Evolutionary conservation across 1,140 invertebrate species (phyloP).

Genomic region (Ooceraea biroi): DNA sequence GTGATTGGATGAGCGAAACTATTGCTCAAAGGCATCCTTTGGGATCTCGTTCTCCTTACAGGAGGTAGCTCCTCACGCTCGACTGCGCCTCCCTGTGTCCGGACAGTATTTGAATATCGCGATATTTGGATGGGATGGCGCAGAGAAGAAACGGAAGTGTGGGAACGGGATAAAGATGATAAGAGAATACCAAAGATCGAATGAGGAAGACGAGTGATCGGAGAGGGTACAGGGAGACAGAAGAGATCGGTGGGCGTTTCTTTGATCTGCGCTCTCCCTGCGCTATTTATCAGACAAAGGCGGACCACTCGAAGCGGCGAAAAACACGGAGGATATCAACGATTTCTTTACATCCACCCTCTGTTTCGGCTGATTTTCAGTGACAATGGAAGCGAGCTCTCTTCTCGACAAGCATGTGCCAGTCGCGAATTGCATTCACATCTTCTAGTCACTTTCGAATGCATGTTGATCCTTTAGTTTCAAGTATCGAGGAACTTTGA

Average conservation of each 20-base stretch:
- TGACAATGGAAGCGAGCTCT: slow-evolving; percentile 15
- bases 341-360: slow-evolving; percentile 14
- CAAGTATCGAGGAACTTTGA: not conserved
- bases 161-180: slow-evolving; percentile 23
- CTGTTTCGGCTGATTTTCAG: slow-evolving; percentile 48
- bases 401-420: slow-evolving; percentile 6
- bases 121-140: slow-evolving; percentile 48
- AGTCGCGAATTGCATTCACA: slow-evolving; percentile 5
- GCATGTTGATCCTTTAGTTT: not conserved
- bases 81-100: slow-evolving; percentile 39
- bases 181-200: slow-evolving; percentile 45
- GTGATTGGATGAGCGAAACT: slow-evolving; percentile 64
- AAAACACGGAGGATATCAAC: slow-evolving; percentile 55
- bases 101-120: slow-evolving; percentile 61
- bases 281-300: slow-evolving; percentile 40
- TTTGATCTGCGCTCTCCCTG: slow-evolving; percentile 51
- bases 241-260: slow-evolving; percentile 5
- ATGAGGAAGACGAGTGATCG: slow-evolving; percentile 31
- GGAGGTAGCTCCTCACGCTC: slow-evolving; percentile 19
- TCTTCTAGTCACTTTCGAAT: slow-evolving; percentile 20
- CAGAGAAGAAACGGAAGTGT: not conserved
- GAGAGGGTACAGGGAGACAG: not conserved
- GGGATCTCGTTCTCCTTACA: slow-evolving; percentile 34
- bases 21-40: slow-evolving; percentile 52
- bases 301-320: slow-evolving; percentile 19